Base-by-base conservation (phyloP, 1,140 invertebrate genomes). In the Drosophila ambigua region DNA sequence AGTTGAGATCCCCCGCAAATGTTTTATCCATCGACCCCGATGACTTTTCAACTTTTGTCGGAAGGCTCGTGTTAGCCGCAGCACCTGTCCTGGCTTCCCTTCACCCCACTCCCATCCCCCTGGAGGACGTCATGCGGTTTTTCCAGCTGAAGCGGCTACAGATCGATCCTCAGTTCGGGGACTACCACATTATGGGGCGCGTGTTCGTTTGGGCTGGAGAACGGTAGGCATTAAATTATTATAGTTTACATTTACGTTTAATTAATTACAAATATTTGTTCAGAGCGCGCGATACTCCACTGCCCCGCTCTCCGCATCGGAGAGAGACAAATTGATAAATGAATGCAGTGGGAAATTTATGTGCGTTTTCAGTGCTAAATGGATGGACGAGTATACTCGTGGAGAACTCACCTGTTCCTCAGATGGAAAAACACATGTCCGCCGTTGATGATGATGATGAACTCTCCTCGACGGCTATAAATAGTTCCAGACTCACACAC, bases 221-320 rank as follows among this genome's bases (percentile, higher is more conserved):
- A 71, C 51, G 52, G 66, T 79, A 60, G 68, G 69, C 69, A 74
- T 68, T 80, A 80, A 74, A 80, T 49, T 66, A 82, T 78, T 78
- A 85, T 87, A 78, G 78, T 77, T 73, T 49, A 44, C 61, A 79
- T 72, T 58, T 44, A 59, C 61, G 44, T 66, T 82, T 68, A 87
- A 87, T 87, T 88, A 88, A 87, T 87, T 87, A 87, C 83, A 79
- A 82, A 87, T 87, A 87, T 87, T 82, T 87, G 83, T 88, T 88
- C 77, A 79, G 62, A 69, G 2, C 2, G 20, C 20, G 20, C 20
- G 20, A 20, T 20, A 20, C 20, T 20, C 20, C 20, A 1, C 31
- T 68, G 15, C 6, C 46, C 20, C 4, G 31, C 31, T 35, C 31
- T 4, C 9, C 31, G 31, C 31, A 35, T 1, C 31, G 31, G 6